Evolutionary conservation across 2,888 invertebrate genomes (phyloP), one percentile per base, ranked within the genome.

Genomic region (Philereme vetulata): DNA sequence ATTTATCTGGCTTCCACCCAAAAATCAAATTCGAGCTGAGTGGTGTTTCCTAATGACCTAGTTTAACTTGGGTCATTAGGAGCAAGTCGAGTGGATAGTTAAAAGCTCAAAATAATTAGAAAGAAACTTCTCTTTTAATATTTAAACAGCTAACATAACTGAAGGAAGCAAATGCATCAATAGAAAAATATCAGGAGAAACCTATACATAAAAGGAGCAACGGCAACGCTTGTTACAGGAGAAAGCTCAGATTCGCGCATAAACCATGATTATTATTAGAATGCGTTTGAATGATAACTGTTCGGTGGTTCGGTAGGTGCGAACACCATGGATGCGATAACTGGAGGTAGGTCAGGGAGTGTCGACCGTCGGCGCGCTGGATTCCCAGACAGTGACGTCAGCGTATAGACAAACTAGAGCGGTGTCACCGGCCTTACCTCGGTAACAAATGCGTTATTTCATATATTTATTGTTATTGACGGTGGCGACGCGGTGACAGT

Each of bases 301-400:
- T 51, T 46, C 51, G 51, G 64, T 57, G 72, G 53, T 60, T 62
- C 45, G 42, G 58, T 56, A 65, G 65, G 51, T 65, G 63, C 59
- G 56, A 71, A 71, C 67, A 69, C 52, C 62, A 64, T 65, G 72
- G 74, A 73, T 75, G 68, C 72, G 70, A 73, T 68, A 73, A 78
- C 86, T 89, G 85, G 82, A 84, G 88, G 90, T 90, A 90, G 91
- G 90, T 90, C 91, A 89, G 90, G 89, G 86, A 86, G 84, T 74
- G 78, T 72, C 80, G 75, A 62, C 68, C 74, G 72, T 71, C 80
- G 76, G 78, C 82, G 80, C 80, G 79, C 81, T 86, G 83, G 87
- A 91, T 91, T 90, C 91, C 88, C 90, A 92, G 92, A 91, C 90
- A 62, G 72, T 90, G 90, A 90, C 91, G 91, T 88, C 85, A 86